Evolutionary conservation across 92 coral and sea anemone species (phyloP).

Genomic region (Bergia sp.): DNA sequence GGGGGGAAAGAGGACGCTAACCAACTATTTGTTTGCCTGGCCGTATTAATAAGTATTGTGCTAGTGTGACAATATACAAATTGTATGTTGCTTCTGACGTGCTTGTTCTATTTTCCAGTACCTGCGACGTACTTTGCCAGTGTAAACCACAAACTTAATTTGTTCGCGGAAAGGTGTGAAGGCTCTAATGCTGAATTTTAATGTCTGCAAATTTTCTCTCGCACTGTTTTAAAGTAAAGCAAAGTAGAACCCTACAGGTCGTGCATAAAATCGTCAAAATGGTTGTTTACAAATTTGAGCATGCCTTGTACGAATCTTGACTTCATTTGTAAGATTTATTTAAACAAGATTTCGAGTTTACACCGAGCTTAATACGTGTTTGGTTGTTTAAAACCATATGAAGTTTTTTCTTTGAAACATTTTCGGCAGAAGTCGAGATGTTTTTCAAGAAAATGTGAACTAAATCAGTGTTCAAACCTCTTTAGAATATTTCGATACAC

Average conservation of each 20-base stretch:
- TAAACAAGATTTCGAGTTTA: not conserved
- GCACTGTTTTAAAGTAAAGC: not conserved
- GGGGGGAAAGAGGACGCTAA: not conserved
- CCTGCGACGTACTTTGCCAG: conserved; percentile 18
- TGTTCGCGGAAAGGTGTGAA: conserved; percentile 42
- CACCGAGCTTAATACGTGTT: not conserved
- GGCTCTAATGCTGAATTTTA: not conserved
- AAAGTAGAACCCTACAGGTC: conserved; percentile 16
- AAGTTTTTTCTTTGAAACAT: too few species aligned
- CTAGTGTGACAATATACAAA: not conserved
- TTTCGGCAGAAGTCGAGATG: not conserved
- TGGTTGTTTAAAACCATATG: too few species aligned
- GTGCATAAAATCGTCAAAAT: not conserved
- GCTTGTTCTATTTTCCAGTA: conserved; percentile 41
- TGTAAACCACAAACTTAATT: conserved; percentile 33
- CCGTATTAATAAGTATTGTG: not conserved
- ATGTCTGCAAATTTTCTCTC: not conserved
- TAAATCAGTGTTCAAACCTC: not conserved
- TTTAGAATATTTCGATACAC: not conserved
- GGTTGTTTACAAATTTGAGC: not conserved
- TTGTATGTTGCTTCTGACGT: not conserved
- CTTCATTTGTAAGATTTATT: not conserved
- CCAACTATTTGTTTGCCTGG: not conserved
- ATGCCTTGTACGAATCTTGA: not conserved
- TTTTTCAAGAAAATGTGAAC: not conserved